Base-by-base conservation (phyloP, 1,140 invertebrate species). In the Bombyx mandarina region DNA sequence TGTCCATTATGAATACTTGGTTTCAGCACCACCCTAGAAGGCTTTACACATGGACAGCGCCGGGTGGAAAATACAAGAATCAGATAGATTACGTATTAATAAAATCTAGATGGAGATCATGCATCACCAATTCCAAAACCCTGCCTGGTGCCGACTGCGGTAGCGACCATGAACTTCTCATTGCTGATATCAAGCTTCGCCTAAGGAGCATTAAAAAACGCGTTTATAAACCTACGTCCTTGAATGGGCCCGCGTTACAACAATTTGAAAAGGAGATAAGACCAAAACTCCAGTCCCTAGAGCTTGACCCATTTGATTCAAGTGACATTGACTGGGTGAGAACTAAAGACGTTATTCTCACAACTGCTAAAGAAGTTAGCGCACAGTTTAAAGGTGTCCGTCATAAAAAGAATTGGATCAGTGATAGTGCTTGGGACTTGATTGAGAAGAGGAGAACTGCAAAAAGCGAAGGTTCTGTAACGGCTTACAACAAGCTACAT, bases 141-240 rank as follows among this genome's bases (percentile, higher is more conserved):
- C 55, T 61, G 4, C 62, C 65, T 22, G 65, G 65, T 12, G 65
- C 62, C 0, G 62, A 67, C 42, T 67, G 62, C 51, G 60, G 61
- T 43, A 53, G 53, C 43, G 57, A 63, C 44, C 61, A 63, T 43
- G 42, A 44, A 54, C 3, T 43, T 8, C 8, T 54, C 43, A 26
- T 26, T 26, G 50, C 50, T 52, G 50, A 52, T 10, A 5, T 52
- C 50, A 52, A 10, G 6, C 18, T 5, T 35, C 18, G 50, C 10
- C 10, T 52, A 7, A 52, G 42, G 42, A 26, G 12, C 10, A 52
- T n/a, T n/a, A n/a, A n/a, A n/a, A n/a, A n/a, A n/a, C n/a, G n/a
- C n/a, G n/a, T n/a, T n/a, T n/a, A n/a, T n/a, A n/a, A n/a, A n/a
- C n/a, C n/a, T n/a, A n/a, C n/a, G n/a, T n/a, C n/a, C 50, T 52